These are phyloP conservation scores for Bicyclus anynana DNA, from an alignment of 1,140 invertebrate genomes.

Conservation along the genomic window DNA sequence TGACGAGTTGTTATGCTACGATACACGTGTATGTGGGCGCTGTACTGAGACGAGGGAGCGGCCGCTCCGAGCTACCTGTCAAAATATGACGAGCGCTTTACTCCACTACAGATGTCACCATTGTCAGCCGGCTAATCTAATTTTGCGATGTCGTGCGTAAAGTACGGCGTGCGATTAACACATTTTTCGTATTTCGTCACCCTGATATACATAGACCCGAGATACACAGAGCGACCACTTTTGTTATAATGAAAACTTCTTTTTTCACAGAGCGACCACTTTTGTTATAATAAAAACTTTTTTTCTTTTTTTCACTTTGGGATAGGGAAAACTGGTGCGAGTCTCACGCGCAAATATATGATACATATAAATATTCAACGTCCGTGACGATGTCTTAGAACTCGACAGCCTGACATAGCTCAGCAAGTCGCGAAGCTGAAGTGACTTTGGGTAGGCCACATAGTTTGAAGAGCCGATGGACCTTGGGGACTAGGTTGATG, in stretches of 20 bases:
- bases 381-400: too few species aligned
- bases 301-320: too few species aligned
- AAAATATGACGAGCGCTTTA: conserved; percentile 63
- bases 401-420: too few species aligned
- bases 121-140: conserved; percentile 72
- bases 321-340: too few species aligned
- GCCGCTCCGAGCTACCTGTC: conserved; percentile 62
- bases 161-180: conserved; percentile 67
- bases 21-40: conserved; percentile 68
- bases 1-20: conserved; percentile 33
- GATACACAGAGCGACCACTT: neutral
- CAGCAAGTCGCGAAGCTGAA: too few species aligned
- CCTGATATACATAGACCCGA: neutral
- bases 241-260: too few species aligned
- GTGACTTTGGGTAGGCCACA: too few species aligned
- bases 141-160: conserved; percentile 64
- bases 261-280: neutral
- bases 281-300: too few species aligned
- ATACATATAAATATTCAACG: too few species aligned
- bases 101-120: conserved; percentile 63
- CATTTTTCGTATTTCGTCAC: conserved; percentile 39
- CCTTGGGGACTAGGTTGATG: too few species aligned
- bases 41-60: conserved; percentile 41
- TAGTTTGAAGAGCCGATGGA: too few species aligned
- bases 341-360: too few species aligned